Conservation (phyloP, 2,888 invertebrate genomes). For the Hirtodrosophila duncani region DNA sequence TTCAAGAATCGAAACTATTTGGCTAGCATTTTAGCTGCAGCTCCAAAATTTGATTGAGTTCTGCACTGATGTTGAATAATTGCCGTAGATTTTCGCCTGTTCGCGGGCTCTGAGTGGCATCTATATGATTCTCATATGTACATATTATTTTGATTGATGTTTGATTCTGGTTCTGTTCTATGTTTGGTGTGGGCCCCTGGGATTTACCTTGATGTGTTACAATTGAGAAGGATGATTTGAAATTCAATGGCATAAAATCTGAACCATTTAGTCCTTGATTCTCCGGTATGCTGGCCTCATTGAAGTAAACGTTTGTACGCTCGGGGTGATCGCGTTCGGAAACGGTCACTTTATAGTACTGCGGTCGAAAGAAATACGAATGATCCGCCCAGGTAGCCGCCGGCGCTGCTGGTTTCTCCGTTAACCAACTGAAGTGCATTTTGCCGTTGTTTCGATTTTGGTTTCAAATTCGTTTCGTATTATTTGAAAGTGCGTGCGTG, state of each 20-base stretch:
- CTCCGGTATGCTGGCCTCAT: conserved; percentile 75
- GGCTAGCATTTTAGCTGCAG: too few relatives aligned
- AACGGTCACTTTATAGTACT: conserved; percentile 77
- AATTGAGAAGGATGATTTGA: conserved; percentile 77
- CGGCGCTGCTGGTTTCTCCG: conserved; percentile 75
- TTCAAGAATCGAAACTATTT: conserved; percentile 36
- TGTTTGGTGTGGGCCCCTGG: too few relatives aligned
- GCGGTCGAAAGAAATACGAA: conserved; percentile 77
- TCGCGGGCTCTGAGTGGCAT: conserved; percentile 5
- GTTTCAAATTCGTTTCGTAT: conserved; percentile 17
- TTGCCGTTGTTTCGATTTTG: conserved; percentile 37
- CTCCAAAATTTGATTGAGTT: not conserved
- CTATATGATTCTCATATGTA: not conserved
- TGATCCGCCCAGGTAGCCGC: conserved; percentile 80
- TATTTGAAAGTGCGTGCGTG: conserved; percentile 3
- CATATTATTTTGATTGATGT: not conserved
- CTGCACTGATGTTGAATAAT: not conserved
- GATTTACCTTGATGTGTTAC: conserved; percentile 79
- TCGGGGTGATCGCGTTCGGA: conserved; percentile 79
- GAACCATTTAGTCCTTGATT: conserved; percentile 75
- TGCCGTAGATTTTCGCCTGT: too few relatives aligned
- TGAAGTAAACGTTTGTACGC: conserved; percentile 73
- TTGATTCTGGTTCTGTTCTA: too few relatives aligned
- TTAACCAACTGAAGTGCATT: conserved; percentile 78
- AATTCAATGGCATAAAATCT: conserved; percentile 78